phyloP scores from a whole-genome alignment of 1,140 invertebrate genomes.

The Cydia strobilella region DNA sequence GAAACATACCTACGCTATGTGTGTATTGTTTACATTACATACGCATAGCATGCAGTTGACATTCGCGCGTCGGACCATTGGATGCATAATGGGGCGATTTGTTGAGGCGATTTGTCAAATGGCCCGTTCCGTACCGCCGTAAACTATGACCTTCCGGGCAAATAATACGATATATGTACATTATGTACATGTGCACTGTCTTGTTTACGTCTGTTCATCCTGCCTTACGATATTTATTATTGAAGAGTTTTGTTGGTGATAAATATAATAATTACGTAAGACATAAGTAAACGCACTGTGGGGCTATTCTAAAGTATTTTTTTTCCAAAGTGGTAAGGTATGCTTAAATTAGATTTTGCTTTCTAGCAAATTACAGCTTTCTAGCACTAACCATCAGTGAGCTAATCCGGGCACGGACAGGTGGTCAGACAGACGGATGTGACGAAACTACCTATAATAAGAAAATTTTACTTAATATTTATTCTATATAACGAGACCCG shows the following conservation, averaged over 20 bases:
- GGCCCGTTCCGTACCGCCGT: not conserved
- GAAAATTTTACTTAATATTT: too few species aligned
- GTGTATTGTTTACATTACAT: not conserved
- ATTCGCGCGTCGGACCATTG: not conserved
- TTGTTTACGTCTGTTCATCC: not conserved
- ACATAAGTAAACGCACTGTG: not conserved
- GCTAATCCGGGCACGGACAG: too few species aligned
- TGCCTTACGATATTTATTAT: not conserved
- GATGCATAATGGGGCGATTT: not conserved
- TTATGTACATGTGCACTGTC: not conserved
- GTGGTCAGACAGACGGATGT: too few species aligned
- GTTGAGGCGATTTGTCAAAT: constrained; percentile 16
- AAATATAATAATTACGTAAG: not conserved
- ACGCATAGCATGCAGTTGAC: not conserved
- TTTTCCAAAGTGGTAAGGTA: too few species aligned
- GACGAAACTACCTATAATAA: too few species aligned
- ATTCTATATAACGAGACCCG: too few species aligned
- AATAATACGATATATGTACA: not conserved
- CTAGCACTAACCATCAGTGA: too few species aligned
- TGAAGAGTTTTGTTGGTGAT: not conserved
- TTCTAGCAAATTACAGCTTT: too few species aligned
- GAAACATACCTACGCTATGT: too few species aligned
- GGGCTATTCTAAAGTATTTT: too few species aligned
- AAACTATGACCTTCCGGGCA: constrained; percentile 15
- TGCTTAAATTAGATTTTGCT: too few species aligned